Conservation (phyloP, 2,888 invertebrate species). For the Patella caerulea region DNA sequence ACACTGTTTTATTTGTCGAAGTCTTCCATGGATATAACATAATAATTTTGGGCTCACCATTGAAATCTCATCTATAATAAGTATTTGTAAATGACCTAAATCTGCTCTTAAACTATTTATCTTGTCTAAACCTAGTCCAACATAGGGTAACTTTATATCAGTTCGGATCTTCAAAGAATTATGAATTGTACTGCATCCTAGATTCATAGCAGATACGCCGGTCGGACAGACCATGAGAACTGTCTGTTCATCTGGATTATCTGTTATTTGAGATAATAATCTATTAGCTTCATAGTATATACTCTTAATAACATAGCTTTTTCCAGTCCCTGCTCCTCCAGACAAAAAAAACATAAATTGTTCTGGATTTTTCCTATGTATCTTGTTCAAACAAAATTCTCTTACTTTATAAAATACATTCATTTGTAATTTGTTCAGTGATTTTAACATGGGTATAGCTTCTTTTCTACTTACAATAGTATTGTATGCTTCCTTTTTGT, state of each 20-base stretch:
- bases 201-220: conserved; percentile 14
- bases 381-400: conserved; percentile 19
- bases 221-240: conserved; percentile 9
- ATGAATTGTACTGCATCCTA: conserved; percentile 15
- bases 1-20: conserved; percentile 23
- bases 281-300: conserved; percentile 22
- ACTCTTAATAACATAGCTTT: conserved; percentile 20
- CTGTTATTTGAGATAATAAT: conserved; percentile 3
- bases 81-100: conserved; percentile 14
- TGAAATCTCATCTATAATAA: conserved; percentile 25
- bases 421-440: conserved; percentile 20
- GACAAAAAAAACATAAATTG: conserved; percentile 23
- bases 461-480: neutral
- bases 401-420: conserved; percentile 25
- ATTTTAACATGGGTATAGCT: conserved; percentile 4
- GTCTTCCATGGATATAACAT: conserved; percentile 22
- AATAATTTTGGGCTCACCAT: conserved; percentile 12
- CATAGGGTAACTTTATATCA: conserved; percentile 17
- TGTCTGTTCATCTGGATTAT: conserved; percentile 18
- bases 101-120: conserved; percentile 13
- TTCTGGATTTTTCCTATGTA: conserved; percentile 1
- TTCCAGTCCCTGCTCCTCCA: conserved; percentile 25
- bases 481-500: neutral
- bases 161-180: neutral
- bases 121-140: conserved; percentile 9